Percentiles rank a stretch among this genome's conserved stretches.
These are phyloP conservation scores for Tigriopus californicus DNA, from an alignment of 2,888 invertebrate genomes.

Conservation along the genomic window DNA sequence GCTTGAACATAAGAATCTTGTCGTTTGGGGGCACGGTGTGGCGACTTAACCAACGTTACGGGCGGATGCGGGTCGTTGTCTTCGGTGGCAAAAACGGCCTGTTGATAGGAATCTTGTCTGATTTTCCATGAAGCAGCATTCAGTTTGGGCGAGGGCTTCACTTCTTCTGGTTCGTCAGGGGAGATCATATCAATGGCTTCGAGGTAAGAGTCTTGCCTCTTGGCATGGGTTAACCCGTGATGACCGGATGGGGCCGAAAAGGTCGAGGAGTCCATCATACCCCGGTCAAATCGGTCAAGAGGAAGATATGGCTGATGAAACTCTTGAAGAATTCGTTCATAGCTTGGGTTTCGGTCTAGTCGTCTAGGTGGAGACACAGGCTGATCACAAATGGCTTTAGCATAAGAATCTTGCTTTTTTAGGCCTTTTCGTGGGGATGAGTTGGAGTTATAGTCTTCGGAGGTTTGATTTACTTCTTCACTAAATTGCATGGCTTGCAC, in stretches of 20 bases:
- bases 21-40: background rate
- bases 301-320: background rate
- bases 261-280: background rate
- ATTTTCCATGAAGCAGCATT: conserved; percentile 11
- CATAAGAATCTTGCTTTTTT: conserved; percentile 10
- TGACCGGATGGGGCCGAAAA: background rate
- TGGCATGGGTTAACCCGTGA: background rate
- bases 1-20: conserved; percentile 13
- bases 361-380: background rate
- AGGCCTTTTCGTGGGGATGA: background rate
- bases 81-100: background rate
- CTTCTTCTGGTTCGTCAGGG: background rate
- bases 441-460: background rate
- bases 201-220: conserved; percentile 11
- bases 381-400: background rate
- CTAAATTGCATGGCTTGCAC: background rate
- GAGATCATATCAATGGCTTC: background rate
- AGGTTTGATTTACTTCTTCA: background rate
- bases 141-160: no score
- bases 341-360: background rate
- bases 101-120: conserved; percentile 12
- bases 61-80: background rate
- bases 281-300: background rate
- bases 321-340: background rate
- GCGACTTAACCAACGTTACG: background rate